These are phyloP conservation scores for Perizoma affinitatum DNA, from an alignment of 2,888 invertebrate genomes.

Conservation along the genomic window DNA sequence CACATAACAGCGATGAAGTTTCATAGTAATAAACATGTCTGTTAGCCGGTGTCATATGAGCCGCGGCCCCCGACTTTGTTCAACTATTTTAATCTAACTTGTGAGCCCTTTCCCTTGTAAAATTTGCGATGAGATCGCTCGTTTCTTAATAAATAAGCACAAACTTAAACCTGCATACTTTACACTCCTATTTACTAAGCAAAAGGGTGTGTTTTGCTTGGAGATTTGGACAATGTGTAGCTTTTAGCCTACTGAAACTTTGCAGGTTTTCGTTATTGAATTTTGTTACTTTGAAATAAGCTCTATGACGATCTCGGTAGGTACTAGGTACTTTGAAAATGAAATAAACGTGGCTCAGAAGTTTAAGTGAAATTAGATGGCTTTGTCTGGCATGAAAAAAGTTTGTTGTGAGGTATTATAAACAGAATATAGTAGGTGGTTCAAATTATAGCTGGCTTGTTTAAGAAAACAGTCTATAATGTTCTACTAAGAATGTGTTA, in stretches of 20 bases:
- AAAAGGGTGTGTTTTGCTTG: slow-evolving; percentile 35
- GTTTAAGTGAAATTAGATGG: slow-evolving; percentile 9
- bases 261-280: slow-evolving; percentile 60
- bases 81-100: slow-evolving; percentile 77
- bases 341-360: slow-evolving; percentile 15
- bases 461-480: neutral
- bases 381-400: neutral
- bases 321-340: slow-evolving; percentile 24
- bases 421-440: neutral
- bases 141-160: slow-evolving; percentile 68
- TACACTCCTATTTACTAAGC: slow-evolving; percentile 24
- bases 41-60: slow-evolving; percentile 48
- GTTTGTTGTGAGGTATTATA: neutral
- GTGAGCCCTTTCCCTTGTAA: slow-evolving; percentile 59
- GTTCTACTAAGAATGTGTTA: too few relatives aligned
- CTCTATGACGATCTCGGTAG: slow-evolving; percentile 42
- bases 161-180: slow-evolving; percentile 33
- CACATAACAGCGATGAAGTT: slow-evolving; percentile 17
- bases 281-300: slow-evolving; percentile 57
- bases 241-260: slow-evolving; percentile 46
- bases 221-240: slow-evolving; percentile 14
- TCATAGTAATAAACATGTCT: slow-evolving; percentile 42
- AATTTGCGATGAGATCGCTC: slow-evolving; percentile 62
- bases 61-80: slow-evolving; percentile 46
- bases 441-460: neutral